A percentile compares a stretch with the other conserved stretches of the same genome.
These are phyloP conservation scores for Drosophila recens DNA, from an alignment of 2,888 invertebrate species.

Conservation along the genomic window DNA sequence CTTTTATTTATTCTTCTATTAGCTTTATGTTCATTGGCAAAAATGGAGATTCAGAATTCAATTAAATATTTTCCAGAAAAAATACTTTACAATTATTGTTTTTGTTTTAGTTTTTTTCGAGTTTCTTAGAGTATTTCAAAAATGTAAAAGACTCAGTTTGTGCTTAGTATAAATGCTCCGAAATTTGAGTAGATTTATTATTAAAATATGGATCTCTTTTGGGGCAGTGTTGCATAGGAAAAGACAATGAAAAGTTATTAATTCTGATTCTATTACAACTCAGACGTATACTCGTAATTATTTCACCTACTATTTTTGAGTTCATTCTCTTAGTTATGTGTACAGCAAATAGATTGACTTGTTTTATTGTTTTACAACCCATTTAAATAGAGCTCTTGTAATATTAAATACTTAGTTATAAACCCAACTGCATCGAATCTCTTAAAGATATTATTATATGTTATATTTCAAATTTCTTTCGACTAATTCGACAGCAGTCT, in stretches of 20 bases:
- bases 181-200: constrained; percentile 32
- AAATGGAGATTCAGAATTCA: constrained; percentile 59
- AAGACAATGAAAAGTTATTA: not conserved
- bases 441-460: constrained; percentile 20
- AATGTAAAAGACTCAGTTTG: constrained; percentile 26
- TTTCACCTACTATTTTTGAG: constrained; percentile 49
- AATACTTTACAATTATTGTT: constrained; percentile 14
- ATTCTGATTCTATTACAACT: constrained; percentile 26
- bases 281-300: constrained; percentile 23
- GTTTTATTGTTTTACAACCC: constrained; percentile 37
- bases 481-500: constrained; percentile 54
- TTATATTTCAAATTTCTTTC: constrained; percentile 37
- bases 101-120: constrained; percentile 4
- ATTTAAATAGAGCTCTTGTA: constrained; percentile 15
- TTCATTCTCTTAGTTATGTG: constrained; percentile 14
- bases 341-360: constrained; percentile 17
- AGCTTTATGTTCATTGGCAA: constrained; percentile 58
- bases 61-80: not conserved
- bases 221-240: constrained; percentile 38
- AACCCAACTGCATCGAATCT: constrained; percentile 15
- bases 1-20: constrained; percentile 3
- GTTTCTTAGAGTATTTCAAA: constrained; percentile 36
- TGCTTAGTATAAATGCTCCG: constrained; percentile 35
- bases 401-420: constrained; percentile 7
- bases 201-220: constrained; percentile 21